These are phyloP conservation scores for Zygaena filipendulae DNA, from an alignment of 2,888 invertebrate genomes.

Conservation along the genomic window DNA sequence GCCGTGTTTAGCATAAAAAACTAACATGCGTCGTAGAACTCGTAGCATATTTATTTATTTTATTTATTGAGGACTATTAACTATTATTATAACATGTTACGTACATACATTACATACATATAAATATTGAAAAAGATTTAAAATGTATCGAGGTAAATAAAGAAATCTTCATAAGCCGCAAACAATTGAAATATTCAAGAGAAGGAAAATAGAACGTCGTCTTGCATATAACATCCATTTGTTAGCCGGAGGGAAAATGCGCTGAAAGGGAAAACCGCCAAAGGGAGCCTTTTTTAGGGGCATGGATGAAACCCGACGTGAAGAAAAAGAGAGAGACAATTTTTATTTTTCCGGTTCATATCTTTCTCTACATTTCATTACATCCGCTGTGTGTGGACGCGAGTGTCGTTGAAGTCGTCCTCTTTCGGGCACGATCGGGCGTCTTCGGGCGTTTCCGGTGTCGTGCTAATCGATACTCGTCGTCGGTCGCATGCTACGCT, in stretches of 20 bases:
- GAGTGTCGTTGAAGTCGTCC: constrained; percentile 22
- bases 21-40: no score
- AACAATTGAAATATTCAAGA: no score
- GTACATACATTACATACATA: no score
- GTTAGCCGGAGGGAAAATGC: constrained; percentile 31
- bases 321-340: constrained; percentile 61
- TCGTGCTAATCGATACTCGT: constrained; percentile 54
- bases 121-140: no score
- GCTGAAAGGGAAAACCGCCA: constrained; percentile 46
- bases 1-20: no score
- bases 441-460: constrained; percentile 35
- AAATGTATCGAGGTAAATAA: no score
- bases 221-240: constrained; percentile 38
- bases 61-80: no score
- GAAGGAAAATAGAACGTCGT: no score
- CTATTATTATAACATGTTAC: no score
- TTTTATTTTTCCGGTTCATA: constrained; percentile 68
- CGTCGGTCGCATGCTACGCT: constrained; percentile 30
- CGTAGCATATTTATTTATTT: no score
- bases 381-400: constrained; percentile 59
- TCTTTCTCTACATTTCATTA: constrained; percentile 66
- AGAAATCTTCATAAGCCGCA: no score
- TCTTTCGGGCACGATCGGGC: constrained; percentile 33
- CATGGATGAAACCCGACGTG: constrained; percentile 44
- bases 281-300: constrained; percentile 41